Evolutionary conservation across 23 tunicate genomes (phyloP).

Genomic region (Halocynthia aurantium): DNA sequence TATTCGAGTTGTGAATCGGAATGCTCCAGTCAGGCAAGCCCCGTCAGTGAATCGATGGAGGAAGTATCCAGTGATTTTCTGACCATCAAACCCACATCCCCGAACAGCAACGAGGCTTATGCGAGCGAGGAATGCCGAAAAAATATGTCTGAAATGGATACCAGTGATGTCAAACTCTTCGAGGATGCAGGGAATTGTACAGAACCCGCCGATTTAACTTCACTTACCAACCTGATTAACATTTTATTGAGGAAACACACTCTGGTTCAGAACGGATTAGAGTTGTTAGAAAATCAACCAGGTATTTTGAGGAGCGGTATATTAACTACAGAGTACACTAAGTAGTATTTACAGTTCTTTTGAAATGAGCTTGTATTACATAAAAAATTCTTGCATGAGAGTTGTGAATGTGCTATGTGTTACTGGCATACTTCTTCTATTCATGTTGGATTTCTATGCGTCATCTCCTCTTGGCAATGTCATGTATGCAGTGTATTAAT

Average conservation of each 20-base stretch:
- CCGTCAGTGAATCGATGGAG: slow-evolving; percentile 5
- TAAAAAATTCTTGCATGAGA: too few relatives aligned
- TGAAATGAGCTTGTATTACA: too few relatives aligned
- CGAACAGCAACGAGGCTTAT: neutral
- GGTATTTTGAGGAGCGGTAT: neutral
- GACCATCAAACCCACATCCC: slow-evolving; percentile 5
- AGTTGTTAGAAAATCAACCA: slow-evolving; percentile 18
- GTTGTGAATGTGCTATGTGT: too few relatives aligned
- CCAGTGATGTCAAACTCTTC: neutral
- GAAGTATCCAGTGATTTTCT: slow-evolving; percentile 6
- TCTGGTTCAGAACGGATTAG: slow-evolving; percentile 21
- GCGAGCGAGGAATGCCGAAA: neutral
- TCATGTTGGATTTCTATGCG: too few relatives aligned
- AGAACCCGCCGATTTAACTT: slow-evolving; percentile 4
- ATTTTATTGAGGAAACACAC: slow-evolving; percentile 17
- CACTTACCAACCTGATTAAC: slow-evolving; percentile 14
- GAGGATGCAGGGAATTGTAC: neutral
- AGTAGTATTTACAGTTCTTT: too few relatives aligned
- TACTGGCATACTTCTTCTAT: too few relatives aligned
- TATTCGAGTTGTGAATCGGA: slow-evolving; percentile 19
- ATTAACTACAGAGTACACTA: too few relatives aligned
- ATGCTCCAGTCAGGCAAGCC: slow-evolving; percentile 26
- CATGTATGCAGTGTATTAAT: too few relatives aligned
- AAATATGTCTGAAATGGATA: neutral
- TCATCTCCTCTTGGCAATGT: too few relatives aligned